Evolutionary conservation across 2,113 vertebrate species (phyloP).

Genomic region (Mobula hypostoma): DNA sequence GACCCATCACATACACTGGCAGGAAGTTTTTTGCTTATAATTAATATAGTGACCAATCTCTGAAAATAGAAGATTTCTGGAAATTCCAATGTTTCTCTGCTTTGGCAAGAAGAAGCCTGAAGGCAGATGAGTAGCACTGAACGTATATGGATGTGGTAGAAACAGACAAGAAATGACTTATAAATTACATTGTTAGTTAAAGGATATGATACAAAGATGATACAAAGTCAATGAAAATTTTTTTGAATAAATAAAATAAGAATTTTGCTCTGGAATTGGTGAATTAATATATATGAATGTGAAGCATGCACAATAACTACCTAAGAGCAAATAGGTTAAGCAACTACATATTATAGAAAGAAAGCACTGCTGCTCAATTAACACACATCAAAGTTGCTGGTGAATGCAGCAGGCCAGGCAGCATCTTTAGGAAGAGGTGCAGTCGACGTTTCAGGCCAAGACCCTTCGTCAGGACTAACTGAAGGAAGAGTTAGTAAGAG

Average conservation of each 20-base stretch:
- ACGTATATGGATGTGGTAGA: not conserved
- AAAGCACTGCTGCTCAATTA: not conserved
- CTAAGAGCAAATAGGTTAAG: not conserved
- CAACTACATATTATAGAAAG: not conserved
- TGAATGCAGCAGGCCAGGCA: no score
- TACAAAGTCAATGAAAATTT: not conserved
- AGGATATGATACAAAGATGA: not conserved
- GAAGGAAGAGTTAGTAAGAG: no score
- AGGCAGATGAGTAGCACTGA: not conserved
- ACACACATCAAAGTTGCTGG: no score
- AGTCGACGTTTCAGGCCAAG: no score
- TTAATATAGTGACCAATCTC: not conserved
- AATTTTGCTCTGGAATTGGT: not conserved
- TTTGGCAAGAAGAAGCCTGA: not conserved
- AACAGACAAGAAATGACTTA: not conserved
- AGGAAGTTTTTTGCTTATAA: not conserved
- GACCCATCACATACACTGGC: not conserved
- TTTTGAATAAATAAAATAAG: not conserved
- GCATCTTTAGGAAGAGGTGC: no score
- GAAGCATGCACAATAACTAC: not conserved
- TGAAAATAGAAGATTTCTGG: not conserved
- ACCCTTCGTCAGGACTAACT: no score
- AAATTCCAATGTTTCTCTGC: not conserved
- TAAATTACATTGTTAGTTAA: not conserved
- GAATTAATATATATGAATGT: not conserved